Base-by-base conservation (phyloP, 1,140 invertebrate genomes). In the Heliconius eleuchia region DNA sequence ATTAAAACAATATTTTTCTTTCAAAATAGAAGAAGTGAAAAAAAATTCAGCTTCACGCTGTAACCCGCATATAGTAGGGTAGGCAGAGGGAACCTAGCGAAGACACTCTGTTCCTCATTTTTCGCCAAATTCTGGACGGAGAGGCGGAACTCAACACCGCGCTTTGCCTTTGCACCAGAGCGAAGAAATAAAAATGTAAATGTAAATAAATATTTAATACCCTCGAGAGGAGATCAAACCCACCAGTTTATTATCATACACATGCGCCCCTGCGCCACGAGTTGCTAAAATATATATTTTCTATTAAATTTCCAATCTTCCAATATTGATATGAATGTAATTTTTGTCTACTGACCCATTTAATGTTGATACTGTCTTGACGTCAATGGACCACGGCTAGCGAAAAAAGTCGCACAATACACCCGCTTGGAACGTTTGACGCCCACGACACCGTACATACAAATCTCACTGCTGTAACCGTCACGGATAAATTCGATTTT, bases 351-450 rank as follows among this genome's bases (percentile, higher is more conserved):
- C 88, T 93, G 89, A 92, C 91, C 90, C 86, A 91, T 89, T 92
- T 93, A 89, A 86, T 89, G 88, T 92, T 91, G 88, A 92, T 88
- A 89, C 86, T 88, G 87, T 81, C 80, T 87, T 93, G 91, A 92
- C 91, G 90, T 93, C 90, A 92, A 83, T 85, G 73, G 83, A 83
- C 75, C 84, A 85, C 86, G 86, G 87, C 83, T 83, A 85, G 81
- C 81, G 84, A 81, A 87, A 87, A 88, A 87, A 88, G 80, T 57
- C 83, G 85, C 76, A 71, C 79, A 52, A 71, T 77, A 77, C 60
- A 72, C 76, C 19, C 70, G 76, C 70, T 77, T 46, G 70, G 70
- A 77, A 52, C 50, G 50, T 77, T 55, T 23, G 55, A 71, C 76
- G 70, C 76, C 76, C 71, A 77, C 76, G 46, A 73, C 74, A 83